These are phyloP conservation scores for Lasioglossum oenotherae DNA, from an alignment of 2,888 invertebrate genomes.

Conservation along the genomic window DNA sequence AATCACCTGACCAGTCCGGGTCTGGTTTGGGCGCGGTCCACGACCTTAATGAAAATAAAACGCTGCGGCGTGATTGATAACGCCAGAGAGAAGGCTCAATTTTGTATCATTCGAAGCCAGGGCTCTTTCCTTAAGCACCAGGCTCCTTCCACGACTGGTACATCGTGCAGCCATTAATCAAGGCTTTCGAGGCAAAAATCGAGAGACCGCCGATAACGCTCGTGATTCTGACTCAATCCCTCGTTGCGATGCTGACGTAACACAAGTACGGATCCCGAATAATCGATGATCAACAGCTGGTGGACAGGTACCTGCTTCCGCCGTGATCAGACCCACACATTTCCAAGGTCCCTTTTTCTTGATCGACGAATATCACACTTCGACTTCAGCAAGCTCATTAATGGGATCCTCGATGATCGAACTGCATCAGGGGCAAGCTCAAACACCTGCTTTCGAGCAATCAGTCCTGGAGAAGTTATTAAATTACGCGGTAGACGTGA, in stretches of 20 bases:
- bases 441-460: neutral
- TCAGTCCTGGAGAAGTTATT: neutral
- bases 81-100: neutral
- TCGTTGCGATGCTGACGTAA: neutral
- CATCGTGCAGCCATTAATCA: conserved; percentile 8
- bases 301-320: neutral
- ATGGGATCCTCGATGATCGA: neutral
- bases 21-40: neutral
- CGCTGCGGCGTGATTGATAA: conserved; percentile 28
- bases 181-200: neutral
- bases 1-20: neutral
- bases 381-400: neutral
- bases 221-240: conserved; percentile 3
- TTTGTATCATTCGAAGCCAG: neutral
- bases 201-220: neutral
- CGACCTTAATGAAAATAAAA: conserved; percentile 4
- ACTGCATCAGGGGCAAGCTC: neutral
- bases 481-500: neutral
- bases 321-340: neutral
- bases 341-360: neutral
- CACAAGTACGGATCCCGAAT: neutral
- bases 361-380: neutral
- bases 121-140: too few relatives aligned
- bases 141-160: neutral
- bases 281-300: neutral